Conservation (phyloP, 2,113 vertebrate species). For the western clawed frog (Xenopus tropicalis) region UCB_Xtro_10.0 CM004444.2:125081501-125082000, state of each 20-base stretch:
- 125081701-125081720: background rate
- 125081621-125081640: too few relatives aligned
- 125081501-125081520: too few relatives aligned
- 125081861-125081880: slow-evolving; percentile 53
- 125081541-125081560: too few relatives aligned
- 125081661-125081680: too few relatives aligned
- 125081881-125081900: slow-evolving; percentile 59
- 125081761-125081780: background rate
- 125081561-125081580: too few relatives aligned
- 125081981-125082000: slow-evolving; percentile 65
- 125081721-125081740: background rate
- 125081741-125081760: background rate
- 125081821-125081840: slow-evolving; percentile 54
- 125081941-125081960: slow-evolving; percentile 60
- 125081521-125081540: too few relatives aligned
- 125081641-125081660: too few relatives aligned
- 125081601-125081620: too few relatives aligned
- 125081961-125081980: slow-evolving; percentile 59
- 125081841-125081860: slow-evolving; percentile 53
- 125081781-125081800: background rate
- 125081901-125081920: slow-evolving; percentile 56
- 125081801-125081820: slow-evolving; percentile 23
- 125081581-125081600: too few relatives aligned
- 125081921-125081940: slow-evolving; percentile 60
- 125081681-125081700: background rate